phyloP scores from a whole-genome alignment of 2,888 invertebrate genomes.

The Subacronicta megacephala region DNA sequence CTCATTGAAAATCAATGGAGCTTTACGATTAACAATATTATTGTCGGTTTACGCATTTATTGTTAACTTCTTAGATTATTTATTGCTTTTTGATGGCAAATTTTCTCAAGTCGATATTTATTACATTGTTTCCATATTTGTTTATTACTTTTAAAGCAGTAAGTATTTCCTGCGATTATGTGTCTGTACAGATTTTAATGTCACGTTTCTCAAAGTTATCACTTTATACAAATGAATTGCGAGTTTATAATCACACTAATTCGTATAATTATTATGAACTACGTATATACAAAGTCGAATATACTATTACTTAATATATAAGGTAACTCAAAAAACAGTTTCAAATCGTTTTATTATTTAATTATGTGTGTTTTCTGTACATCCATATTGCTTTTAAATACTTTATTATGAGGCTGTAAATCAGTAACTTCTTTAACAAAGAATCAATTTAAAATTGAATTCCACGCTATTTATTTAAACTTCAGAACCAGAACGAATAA shows the following conservation, averaged over 20 bases:
- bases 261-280: too few species aligned
- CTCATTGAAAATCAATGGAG: constrained; percentile 72
- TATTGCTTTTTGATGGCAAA: constrained; percentile 23
- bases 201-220: neutral
- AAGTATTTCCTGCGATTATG: too few species aligned
- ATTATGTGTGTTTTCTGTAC: too few species aligned
- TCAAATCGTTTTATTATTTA: too few species aligned
- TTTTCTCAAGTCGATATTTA: neutral
- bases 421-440: constrained; percentile 20
- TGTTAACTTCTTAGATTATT: constrained; percentile 31
- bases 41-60: constrained; percentile 41
- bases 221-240: too few species aligned
- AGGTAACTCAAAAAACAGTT: too few species aligned
- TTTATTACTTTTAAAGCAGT: neutral
- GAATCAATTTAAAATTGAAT: constrained; percentile 26
- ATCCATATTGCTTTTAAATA: neutral
- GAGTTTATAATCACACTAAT: too few species aligned
- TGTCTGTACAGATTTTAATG: constrained; percentile 3
- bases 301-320: too few species aligned
- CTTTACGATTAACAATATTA: constrained; percentile 55
- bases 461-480: constrained; percentile 25
- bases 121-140: neutral
- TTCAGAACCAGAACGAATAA: constrained; percentile 37
- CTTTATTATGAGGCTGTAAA: neutral
- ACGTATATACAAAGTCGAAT: too few species aligned